phyloP scores from a whole-genome alignment of 2,113 vertebrate genomes.

The Myrmecobius fasciatus region DNA sequence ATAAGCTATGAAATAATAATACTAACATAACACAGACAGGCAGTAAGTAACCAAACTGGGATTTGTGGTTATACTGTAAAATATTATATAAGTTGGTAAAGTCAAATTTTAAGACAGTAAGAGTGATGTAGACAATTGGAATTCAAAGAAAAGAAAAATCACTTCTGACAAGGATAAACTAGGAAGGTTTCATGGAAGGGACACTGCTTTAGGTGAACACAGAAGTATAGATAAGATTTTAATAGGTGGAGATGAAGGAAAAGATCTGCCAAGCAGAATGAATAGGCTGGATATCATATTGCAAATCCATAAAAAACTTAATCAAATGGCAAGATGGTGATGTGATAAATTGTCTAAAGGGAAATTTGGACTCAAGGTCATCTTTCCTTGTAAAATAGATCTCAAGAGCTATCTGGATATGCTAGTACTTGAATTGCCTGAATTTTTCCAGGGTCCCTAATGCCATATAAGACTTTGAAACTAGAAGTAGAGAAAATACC shows the following conservation, averaged over 20 bases:
- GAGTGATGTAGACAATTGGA: neutral
- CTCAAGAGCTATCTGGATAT: neutral
- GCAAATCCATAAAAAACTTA: neutral
- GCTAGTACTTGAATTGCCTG: neutral
- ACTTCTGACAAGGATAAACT: neutral
- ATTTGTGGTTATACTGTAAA: neutral
- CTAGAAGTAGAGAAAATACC: neutral
- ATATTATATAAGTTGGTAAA: neutral
- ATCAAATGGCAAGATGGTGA: neutral
- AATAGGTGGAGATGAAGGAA: slow-evolving; percentile 13
- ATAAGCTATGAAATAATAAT: neutral
- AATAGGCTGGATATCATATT: neutral
- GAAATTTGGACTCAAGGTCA: neutral
- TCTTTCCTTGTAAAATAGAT: neutral
- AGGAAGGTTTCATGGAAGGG: neutral
- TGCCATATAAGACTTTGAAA: neutral
- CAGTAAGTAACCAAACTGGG: neutral
- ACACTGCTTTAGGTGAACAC: neutral
- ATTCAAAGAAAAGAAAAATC: neutral
- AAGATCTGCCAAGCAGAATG: neutral
- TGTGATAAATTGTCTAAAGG: neutral
- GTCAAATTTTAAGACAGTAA: neutral
- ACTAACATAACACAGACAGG: neutral
- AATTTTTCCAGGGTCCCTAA: neutral
- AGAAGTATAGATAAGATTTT: slow-evolving; percentile 5